Percentiles rank a stretch among this genome's conserved stretches.
Evolutionary conservation across 1,140 invertebrate species (phyloP).

Genomic region (Parasteatoda tepidariorum): DNA sequence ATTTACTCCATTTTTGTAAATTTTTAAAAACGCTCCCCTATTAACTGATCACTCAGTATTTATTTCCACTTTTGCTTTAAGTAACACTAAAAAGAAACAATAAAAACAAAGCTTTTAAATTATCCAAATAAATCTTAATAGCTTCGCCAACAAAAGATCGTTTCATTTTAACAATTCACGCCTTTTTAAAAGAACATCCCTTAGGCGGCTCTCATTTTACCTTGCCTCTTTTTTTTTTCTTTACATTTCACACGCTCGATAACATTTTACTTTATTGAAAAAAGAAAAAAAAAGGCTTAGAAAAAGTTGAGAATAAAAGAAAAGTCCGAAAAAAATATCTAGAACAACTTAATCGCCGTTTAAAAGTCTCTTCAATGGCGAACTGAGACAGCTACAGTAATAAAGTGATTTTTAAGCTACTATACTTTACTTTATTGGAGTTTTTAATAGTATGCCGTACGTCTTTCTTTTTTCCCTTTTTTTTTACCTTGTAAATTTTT

Average conservation of each 20-base stretch:
- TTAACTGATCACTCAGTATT: too few relatives aligned
- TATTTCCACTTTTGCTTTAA: too few relatives aligned
- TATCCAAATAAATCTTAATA: slow-evolving; percentile 42
- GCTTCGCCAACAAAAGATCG: slow-evolving; percentile 19
- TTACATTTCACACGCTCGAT: slow-evolving; percentile 47
- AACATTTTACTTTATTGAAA: slow-evolving; percentile 43
- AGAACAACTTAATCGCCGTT: slow-evolving; percentile 58
- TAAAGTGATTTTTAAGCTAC: slow-evolving; percentile 61
- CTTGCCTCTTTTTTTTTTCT: neutral
- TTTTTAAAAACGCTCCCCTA: too few relatives aligned
- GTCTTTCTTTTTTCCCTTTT: slow-evolving; percentile 30
- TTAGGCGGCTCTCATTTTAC: slow-evolving; percentile 23
- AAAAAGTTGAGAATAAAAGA: slow-evolving; percentile 28
- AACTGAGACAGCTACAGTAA: slow-evolving; percentile 57
- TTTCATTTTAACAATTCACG: slow-evolving; percentile 56
- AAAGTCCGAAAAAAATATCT: slow-evolving; percentile 24
- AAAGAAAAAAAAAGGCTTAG: neutral
- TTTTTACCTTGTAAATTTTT: slow-evolving; percentile 14
- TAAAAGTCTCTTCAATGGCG: slow-evolving; percentile 53
- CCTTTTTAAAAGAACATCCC: slow-evolving; percentile 56
- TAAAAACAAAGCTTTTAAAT: neutral
- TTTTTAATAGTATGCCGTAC: slow-evolving; percentile 47
- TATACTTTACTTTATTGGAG: slow-evolving; percentile 49
- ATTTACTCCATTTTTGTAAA: too few relatives aligned
- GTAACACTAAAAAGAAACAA: neutral